These are phyloP conservation scores for Molossus molossus DNA, from an alignment of 2,797 vertebrate genomes.

Conservation along the genomic window DNA sequence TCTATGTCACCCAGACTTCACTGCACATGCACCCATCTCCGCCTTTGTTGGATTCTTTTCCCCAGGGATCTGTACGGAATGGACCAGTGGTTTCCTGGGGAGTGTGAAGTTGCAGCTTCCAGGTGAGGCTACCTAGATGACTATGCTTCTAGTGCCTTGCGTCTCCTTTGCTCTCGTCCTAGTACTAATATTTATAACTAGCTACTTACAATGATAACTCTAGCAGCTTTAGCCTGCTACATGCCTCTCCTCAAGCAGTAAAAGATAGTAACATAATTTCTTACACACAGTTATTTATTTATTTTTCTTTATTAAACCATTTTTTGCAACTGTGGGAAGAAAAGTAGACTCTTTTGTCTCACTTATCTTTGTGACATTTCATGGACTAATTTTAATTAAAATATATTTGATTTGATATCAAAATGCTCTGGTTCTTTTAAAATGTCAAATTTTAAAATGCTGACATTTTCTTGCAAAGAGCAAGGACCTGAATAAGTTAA, in stretches of 20 bases:
- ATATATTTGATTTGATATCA: conserved; percentile 74
- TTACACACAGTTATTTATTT: neutral
- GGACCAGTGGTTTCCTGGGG: neutral
- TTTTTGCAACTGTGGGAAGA: neutral
- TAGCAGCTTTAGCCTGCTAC: neutral
- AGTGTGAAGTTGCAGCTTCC: neutral
- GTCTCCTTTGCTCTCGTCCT: neutral
- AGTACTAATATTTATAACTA: neutral
- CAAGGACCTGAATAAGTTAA: conserved; percentile 80
- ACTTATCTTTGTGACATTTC: conserved; percentile 84
- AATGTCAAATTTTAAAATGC: conserved; percentile 83
- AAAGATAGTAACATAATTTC: neutral
- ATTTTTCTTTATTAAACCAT: conserved; percentile 58
- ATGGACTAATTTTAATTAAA: conserved; percentile 81
- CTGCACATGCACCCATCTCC: neutral
- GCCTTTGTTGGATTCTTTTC: neutral
- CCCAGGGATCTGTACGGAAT: neutral
- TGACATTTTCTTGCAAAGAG: conserved; percentile 83
- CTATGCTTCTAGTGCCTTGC: neutral
- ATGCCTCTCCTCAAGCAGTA: neutral
- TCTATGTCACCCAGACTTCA: neutral
- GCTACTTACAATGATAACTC: neutral
- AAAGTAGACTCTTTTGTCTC: conserved; percentile 51
- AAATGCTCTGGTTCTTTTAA: conserved; percentile 68
- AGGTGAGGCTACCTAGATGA: neutral